A percentile compares a stretch with the other conserved stretches of the same genome.
phyloP scores from a whole-genome alignment of 2,797 vertebrate species.

The Dromococcyx pavoninus region DNA sequence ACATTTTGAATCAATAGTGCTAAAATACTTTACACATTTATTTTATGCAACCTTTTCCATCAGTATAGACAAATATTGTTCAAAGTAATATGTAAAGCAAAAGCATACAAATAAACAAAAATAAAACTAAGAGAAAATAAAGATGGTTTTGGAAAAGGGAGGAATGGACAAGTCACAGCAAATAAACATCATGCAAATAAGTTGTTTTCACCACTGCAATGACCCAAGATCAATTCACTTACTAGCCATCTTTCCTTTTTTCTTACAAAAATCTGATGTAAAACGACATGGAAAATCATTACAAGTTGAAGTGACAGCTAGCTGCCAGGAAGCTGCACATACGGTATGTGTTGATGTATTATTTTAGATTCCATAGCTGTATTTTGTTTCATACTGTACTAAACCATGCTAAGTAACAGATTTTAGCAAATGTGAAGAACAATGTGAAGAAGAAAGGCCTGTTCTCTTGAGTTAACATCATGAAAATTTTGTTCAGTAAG shows the following conservation, averaged over 20 bases:
- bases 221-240: conserved; percentile 77
- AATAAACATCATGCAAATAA: conserved; percentile 77
- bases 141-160: conserved; percentile 73
- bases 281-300: conserved; percentile 75
- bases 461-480: background rate
- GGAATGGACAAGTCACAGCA: conserved; percentile 86
- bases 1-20: conserved; percentile 19
- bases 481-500: background rate
- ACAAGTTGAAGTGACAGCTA: conserved; percentile 71
- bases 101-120: conserved; percentile 70
- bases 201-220: conserved; percentile 78
- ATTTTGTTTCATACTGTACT: background rate
- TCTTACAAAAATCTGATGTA: conserved; percentile 84
- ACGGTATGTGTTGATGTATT: background rate
- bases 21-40: conserved; percentile 33
- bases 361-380: background rate
- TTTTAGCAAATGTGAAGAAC: conserved; percentile 15
- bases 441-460: background rate
- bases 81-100: conserved; percentile 69
- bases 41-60: conserved; percentile 74
- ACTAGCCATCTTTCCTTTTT: conserved; percentile 85
- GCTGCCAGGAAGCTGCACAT: conserved; percentile 50
- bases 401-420: background rate
- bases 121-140: conserved; percentile 68
- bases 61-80: conserved; percentile 77